phyloP scores from a whole-genome alignment of 2,888 invertebrate species.

The Amphimallon solstitiale region DNA sequence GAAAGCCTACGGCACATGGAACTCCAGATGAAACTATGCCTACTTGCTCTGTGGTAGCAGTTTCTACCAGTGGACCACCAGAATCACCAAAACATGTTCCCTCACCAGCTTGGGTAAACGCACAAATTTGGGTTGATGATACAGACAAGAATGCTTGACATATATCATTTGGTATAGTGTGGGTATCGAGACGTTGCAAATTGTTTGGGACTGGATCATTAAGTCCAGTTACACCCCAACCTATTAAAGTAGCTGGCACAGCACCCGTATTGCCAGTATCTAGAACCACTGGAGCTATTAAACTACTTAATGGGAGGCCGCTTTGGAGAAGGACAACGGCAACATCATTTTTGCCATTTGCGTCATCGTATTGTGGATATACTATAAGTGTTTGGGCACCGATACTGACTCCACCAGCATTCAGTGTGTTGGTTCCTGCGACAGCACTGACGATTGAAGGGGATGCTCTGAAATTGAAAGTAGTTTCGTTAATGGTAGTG shows the following conservation, averaged over 20 bases:
- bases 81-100: slow-evolving; percentile 70
- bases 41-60: slow-evolving; percentile 55
- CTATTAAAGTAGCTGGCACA: neutral
- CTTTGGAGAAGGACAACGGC: slow-evolving; percentile 40
- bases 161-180: slow-evolving; percentile 63
- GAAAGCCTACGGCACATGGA: slow-evolving; percentile 67
- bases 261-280: slow-evolving; percentile 27
- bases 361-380: slow-evolving; percentile 62
- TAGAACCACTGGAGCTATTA: slow-evolving; percentile 39
- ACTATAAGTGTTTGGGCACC: slow-evolving; percentile 58
- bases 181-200: slow-evolving; percentile 67
- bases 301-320: slow-evolving; percentile 36
- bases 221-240: slow-evolving; percentile 49
- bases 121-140: slow-evolving; percentile 69
- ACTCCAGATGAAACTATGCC: slow-evolving; percentile 69
- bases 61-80: slow-evolving; percentile 65
- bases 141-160: slow-evolving; percentile 63
- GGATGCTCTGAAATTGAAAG: too few species aligned
- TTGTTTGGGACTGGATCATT: slow-evolving; percentile 67
- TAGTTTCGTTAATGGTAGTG: too few species aligned
- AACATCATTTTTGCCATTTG: slow-evolving; percentile 44
- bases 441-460: too few species aligned
- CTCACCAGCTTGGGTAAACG: slow-evolving; percentile 68
- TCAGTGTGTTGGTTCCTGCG: slow-evolving; percentile 65
- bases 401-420: slow-evolving; percentile 62